These are phyloP conservation scores for Tillus elongatus DNA, from an alignment of 2,888 invertebrate genomes.

Conservation along the genomic window DNA sequence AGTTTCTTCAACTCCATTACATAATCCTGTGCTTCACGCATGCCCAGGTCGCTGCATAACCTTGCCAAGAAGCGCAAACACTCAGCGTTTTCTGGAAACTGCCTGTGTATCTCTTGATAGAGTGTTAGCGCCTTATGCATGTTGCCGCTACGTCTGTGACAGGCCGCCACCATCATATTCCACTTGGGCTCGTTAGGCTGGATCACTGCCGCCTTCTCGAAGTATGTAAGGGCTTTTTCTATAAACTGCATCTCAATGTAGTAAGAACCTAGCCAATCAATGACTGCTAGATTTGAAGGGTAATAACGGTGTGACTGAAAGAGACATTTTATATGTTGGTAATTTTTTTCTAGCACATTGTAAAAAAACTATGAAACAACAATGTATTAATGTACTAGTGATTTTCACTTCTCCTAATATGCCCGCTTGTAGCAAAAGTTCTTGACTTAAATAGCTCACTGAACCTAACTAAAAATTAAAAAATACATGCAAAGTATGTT, in stretches of 20 bases:
- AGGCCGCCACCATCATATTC: conserved; percentile 77
- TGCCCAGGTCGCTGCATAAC: conserved; percentile 79
- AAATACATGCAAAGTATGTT: too few species aligned
- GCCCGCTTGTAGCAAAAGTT: too few species aligned
- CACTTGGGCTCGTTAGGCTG: conserved; percentile 75
- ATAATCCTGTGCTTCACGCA: conserved; percentile 82
- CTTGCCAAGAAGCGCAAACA: conserved; percentile 85
- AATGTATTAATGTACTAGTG: too few species aligned
- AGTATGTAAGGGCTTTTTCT: conserved; percentile 76
- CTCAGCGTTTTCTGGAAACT: conserved; percentile 91
- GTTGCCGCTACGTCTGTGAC: conserved; percentile 70
- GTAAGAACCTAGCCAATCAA: conserved; percentile 84
- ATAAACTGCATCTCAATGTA: conserved; percentile 81
- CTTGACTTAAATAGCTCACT: too few species aligned
- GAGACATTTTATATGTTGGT: too few species aligned
- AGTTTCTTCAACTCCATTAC: conserved; percentile 70
- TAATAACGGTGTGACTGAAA: conserved; percentile 61
- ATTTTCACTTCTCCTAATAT: too few species aligned
- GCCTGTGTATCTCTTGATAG: conserved; percentile 76
- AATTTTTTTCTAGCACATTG: too few species aligned
- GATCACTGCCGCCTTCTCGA: conserved; percentile 67
- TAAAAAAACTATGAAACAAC: too few species aligned
- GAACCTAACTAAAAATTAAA: too few species aligned
- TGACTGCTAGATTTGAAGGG: conserved; percentile 64
- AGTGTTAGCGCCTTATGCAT: conserved; percentile 60